Evolutionary conservation across 2,113 vertebrate genomes (phyloP).

Genomic region (Drymodes brunneopygia): DNA sequence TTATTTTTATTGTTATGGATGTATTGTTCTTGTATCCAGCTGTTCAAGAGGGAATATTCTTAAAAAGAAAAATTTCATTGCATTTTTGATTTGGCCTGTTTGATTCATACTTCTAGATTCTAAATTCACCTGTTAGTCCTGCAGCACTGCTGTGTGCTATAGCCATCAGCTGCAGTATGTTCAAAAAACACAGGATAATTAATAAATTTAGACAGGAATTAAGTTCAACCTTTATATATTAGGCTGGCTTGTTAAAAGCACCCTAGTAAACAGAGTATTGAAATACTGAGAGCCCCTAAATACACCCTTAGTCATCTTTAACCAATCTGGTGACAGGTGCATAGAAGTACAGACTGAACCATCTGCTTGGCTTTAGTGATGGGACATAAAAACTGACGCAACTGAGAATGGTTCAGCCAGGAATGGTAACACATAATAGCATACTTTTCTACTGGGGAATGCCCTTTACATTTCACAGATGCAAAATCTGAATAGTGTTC

Average conservation of each 20-base stretch:
- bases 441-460: neutral
- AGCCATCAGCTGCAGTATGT: neutral
- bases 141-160: neutral
- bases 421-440: neutral
- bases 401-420: neutral
- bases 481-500: neutral
- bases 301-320: neutral
- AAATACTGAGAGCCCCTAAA: neutral
- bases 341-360: neutral
- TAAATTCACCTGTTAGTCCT: neutral
- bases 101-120: neutral
- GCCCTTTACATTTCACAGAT: neutral
- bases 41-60: neutral
- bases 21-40: neutral
- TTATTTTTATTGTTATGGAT: neutral
- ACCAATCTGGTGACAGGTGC: constrained; percentile 1
- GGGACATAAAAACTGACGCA: constrained; percentile 45
- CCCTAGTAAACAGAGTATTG: neutral
- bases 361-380: constrained; percentile 37
- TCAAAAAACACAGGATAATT: neutral
- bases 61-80: neutral
- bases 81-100: neutral
- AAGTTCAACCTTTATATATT: neutral
- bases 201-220: neutral
- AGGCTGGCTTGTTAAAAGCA: neutral